Conservation (phyloP, 1,140 invertebrate species). For the Gryon sp. region DNA sequence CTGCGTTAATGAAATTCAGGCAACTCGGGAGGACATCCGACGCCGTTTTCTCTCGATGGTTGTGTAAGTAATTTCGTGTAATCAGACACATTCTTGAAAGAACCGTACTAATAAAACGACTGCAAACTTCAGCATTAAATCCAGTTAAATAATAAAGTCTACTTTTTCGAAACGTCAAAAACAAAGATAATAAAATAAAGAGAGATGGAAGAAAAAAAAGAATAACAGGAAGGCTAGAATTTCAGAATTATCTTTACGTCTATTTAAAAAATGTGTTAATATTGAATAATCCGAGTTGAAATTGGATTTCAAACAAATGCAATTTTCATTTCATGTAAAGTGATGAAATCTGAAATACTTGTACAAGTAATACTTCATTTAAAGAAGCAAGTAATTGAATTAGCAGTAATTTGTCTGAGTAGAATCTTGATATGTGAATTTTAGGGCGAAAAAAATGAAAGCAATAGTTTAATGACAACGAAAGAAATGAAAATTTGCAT, state of each 20-base stretch:
- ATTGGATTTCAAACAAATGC: not conserved
- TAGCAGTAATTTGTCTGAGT: no score
- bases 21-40: slow-evolving; percentile 29
- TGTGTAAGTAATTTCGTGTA: slow-evolving; percentile 45
- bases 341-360: no score
- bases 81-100: slow-evolving; percentile 44
- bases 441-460: no score
- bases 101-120: slow-evolving; percentile 32
- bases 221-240: no score
- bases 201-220: no score
- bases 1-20: slow-evolving; percentile 51
- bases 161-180: slow-evolving; percentile 16
- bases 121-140: slow-evolving; percentile 29
- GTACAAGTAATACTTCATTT: no score
- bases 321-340: not conserved
- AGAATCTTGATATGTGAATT: no score
- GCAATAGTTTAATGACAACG: no score
- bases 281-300: no score
- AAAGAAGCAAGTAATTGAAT: no score
- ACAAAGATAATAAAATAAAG: slow-evolving; percentile 12
- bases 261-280: slow-evolving; percentile 7
- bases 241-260: slow-evolving; percentile 2
- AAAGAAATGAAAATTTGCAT: no score
- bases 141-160: slow-evolving; percentile 33
- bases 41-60: slow-evolving; percentile 17